A percentile compares a stretch with the other conserved stretches of the same genome.
phyloP scores from a whole-genome alignment of 2,797 vertebrate genomes.

The Betta splendens region DNA sequence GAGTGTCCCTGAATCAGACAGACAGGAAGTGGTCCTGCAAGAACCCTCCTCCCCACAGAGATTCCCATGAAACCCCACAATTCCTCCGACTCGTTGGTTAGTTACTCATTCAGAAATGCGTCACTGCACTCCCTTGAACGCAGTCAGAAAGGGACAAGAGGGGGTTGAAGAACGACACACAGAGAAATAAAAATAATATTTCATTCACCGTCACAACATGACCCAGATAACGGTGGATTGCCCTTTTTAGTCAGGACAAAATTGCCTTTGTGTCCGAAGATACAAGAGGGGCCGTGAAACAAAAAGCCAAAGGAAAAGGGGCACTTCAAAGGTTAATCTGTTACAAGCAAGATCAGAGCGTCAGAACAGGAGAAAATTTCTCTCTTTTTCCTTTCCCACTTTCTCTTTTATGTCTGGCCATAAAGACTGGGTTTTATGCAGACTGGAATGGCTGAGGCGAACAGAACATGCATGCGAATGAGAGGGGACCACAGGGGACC shows the following conservation, averaged over 20 bases:
- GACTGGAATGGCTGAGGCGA: slow-evolving; percentile 79
- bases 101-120: slow-evolving; percentile 79
- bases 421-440: slow-evolving; percentile 83
- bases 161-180: slow-evolving; percentile 42
- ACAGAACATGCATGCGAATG: slow-evolving; percentile 82
- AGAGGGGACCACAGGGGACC: slow-evolving; percentile 70
- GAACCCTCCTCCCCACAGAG: slow-evolving; percentile 76
- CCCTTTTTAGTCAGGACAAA: slow-evolving; percentile 69
- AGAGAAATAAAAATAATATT: slow-evolving; percentile 65
- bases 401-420: slow-evolving; percentile 79
- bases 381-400: slow-evolving; percentile 65
- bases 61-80: slow-evolving; percentile 84
- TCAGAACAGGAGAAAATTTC: slow-evolving; percentile 75
- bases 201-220: slow-evolving; percentile 74
- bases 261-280: slow-evolving; percentile 70
- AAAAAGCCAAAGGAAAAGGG: slow-evolving; percentile 62
- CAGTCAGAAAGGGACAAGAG: slow-evolving; percentile 61
- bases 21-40: slow-evolving; percentile 79
- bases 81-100: slow-evolving; percentile 78
- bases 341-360: slow-evolving; percentile 75
- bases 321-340: slow-evolving; percentile 74
- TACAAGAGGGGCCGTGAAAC: slow-evolving; percentile 56
- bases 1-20: slow-evolving; percentile 78
- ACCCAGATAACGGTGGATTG: slow-evolving; percentile 73
- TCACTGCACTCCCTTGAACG: slow-evolving; percentile 64